phyloP scores from a whole-genome alignment of 1,140 invertebrate species.

The Drosophila sp. region DNA sequence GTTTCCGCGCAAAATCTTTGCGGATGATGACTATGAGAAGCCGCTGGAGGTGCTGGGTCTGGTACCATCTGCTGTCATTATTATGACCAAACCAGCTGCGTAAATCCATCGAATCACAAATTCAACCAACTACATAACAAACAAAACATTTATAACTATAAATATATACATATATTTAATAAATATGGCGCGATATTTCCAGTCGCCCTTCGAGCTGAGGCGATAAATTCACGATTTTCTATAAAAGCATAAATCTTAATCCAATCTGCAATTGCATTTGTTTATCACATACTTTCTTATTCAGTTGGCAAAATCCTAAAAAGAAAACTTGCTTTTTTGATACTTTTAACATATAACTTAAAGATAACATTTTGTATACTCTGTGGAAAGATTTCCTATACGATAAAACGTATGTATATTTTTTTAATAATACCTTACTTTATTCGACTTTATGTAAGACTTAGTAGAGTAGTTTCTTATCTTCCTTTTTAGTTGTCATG shows the following conservation, averaged over 20 bases:
- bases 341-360: too few relatives aligned
- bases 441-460: too few relatives aligned
- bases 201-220: conserved; percentile 14
- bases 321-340: too few relatives aligned
- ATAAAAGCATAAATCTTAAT: background rate
- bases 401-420: too few relatives aligned
- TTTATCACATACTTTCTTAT: too few relatives aligned
- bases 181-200: conserved; percentile 52
- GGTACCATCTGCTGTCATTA: conserved; percentile 92
- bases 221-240: conserved; percentile 63
- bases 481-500: too few relatives aligned
- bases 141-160: conserved; percentile 30
- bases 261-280: background rate
- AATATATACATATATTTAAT: conserved; percentile 34
- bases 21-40: conserved; percentile 87
- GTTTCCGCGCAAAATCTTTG: conserved; percentile 92
- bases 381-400: too few relatives aligned
- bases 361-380: too few relatives aligned
- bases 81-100: conserved; percentile 86
- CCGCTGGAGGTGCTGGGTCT: conserved; percentile 90
- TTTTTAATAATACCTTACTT: too few relatives aligned
- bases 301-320: too few relatives aligned
- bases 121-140: background rate
- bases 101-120: conserved; percentile 31
- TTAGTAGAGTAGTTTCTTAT: too few relatives aligned